phyloP scores from a whole-genome alignment of 2,888 invertebrate species.

The Stenodema calcarata region DNA sequence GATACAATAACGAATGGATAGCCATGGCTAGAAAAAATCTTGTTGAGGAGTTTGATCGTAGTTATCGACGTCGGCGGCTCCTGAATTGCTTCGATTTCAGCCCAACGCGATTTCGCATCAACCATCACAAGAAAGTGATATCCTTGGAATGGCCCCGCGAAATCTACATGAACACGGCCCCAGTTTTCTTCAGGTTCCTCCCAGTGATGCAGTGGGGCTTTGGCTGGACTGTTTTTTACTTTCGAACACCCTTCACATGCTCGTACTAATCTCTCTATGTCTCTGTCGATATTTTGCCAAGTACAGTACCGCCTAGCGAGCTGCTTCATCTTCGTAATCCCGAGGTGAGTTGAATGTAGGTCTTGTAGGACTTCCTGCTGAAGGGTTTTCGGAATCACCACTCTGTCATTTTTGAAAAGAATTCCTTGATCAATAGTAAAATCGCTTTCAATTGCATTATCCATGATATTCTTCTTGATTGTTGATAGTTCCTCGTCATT shows the following conservation, averaged over 20 bases:
- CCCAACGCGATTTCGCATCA: too few relatives aligned
- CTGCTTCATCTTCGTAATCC: conserved; percentile 58
- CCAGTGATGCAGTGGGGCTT: conserved; percentile 13
- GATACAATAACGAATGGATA: too few relatives aligned
- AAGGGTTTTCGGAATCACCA: conserved; percentile 55
- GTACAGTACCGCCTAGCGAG: conserved; percentile 57
- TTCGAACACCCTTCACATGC: conserved; percentile 55
- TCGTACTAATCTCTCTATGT: conserved; percentile 56
- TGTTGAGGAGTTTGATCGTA: too few relatives aligned
- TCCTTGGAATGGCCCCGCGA: too few relatives aligned
- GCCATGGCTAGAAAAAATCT: too few relatives aligned
- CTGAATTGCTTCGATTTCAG: too few relatives aligned
- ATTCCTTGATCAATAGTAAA: conserved; percentile 17
- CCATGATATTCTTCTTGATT: background rate
- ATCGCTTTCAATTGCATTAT: background rate
- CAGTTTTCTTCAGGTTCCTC: background rate
- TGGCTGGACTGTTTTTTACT: background rate
- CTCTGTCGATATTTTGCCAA: conserved; percentile 57
- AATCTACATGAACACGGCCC: conserved; percentile 17
- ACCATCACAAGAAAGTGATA: too few relatives aligned
- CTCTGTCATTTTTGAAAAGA: conserved; percentile 46
- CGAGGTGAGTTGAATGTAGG: conserved; percentile 57
- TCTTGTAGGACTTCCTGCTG: conserved; percentile 50
- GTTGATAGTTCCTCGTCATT: conserved; percentile 11
- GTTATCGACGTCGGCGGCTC: too few relatives aligned